Base-by-base conservation (phyloP, 2,797 vertebrate species). In the Sorex maritimensis region DNA sequence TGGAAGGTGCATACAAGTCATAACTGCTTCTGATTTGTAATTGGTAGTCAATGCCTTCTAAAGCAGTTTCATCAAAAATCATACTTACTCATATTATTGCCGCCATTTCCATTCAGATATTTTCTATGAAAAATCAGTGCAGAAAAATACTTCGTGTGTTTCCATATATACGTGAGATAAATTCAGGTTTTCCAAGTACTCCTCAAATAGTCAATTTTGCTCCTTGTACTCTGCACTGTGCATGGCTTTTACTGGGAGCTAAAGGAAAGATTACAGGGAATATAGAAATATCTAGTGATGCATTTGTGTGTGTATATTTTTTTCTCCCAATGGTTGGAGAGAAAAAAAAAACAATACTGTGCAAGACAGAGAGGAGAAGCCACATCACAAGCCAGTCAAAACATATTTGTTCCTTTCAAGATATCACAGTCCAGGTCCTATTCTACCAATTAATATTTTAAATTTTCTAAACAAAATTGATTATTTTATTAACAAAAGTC, bases 401-500 rank as follows among this genome's bases (percentile, higher is more conserved):
- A 84, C n/a, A 58, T 1, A 46, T 13, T 46, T 94, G 79, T 92
- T 88, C 34, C 38, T 61, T 81, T 30, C 46, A 46, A 92, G 89
- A 79, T 82, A 75, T 86, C 44, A 84, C 17, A 71, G 55, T 3
- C 12, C 14, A 38, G 21, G 81, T 88, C 44, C 87, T 38, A 85
- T 6, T 30, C 34, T 80, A 71, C 5, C 6, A 34, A 30, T 34
- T 28, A n/a, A 30, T 13, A 2, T 67, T 65, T 67, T n/a, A 4
- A 67, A 67, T 67, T 67, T 52, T 52, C 49, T 15, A 5, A 30
- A 21, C 68, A 71, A 34, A 34, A 72, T 58, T 92, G 86, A 49
- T 80, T 88, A 86, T 75, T 67, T 21, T 82, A 86, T 86, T 65
- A 69, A 67, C 30, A 44, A 79, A 86, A 92, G 78, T 55, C 28